Base-by-base conservation (phyloP, 2,888 invertebrate species). In the Lypha dubia region DNA sequence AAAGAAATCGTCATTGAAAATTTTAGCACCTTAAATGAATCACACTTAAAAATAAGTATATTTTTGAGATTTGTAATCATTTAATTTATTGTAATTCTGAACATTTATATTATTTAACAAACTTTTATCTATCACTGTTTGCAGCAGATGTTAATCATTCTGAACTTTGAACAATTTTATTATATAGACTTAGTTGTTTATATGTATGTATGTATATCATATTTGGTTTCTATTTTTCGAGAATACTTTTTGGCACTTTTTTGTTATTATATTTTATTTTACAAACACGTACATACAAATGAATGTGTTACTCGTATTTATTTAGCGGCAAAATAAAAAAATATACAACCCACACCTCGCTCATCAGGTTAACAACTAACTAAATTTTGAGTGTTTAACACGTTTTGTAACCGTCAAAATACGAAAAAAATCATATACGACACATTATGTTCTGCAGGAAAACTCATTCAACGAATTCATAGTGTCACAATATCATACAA, bases 301-400 rank as follows among this genome's bases (percentile, higher is more conserved):
- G 60, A 9, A 38, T 60, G 38, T 62, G 22, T 51, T 63, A 13
- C 20, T 24, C 9, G 35, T 20, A 51, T 28, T 67, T 67, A 44
- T 41, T 62, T 44, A 80, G 17, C 5, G 24, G 6, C n/a, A 53
- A n/a, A n/a, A 53, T 24, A 49, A n/a, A 15, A 11, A 41, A 44
- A 53, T 68, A 49, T 15, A 68, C 63, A 74, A 81, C 81, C 51
- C 46, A 73, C 76, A 76, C 79, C 76, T 76, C 28, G 51, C 32
- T 13, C 22, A 56, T 62, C 83, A 79, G 70, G 60, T 74, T 67
- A 56, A 49, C 58, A 79, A 85, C 85, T 86, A 83, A 79, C 51
- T 65, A n/a, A n/a, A n/a, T n/a, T 63, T 51, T 74, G 70, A 65
- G 41, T 46, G 28, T 28, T 68, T 3, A 62, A 44, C 22, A 68